phyloP scores from a whole-genome alignment of 2,888 invertebrate species.

The Argyresthia goedartella region DNA sequence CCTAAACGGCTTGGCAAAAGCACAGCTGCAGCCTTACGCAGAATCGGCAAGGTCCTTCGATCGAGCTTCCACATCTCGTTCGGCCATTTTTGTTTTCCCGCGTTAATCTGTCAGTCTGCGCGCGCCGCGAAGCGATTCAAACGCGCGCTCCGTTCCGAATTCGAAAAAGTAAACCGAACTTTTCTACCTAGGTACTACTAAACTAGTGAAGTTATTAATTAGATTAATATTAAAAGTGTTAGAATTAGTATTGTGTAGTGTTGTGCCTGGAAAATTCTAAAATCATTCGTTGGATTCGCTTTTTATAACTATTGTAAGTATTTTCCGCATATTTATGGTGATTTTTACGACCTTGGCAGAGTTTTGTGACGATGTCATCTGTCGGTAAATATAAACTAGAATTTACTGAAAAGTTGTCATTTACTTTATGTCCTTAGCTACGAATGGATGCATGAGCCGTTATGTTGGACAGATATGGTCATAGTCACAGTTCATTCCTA shows the following conservation, averaged over 20 bases:
- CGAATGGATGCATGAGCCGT: background rate
- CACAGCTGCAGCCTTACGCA: too few species aligned
- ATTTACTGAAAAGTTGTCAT: background rate
- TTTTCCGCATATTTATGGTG: background rate
- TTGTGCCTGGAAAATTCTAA: too few species aligned
- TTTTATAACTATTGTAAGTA: too few species aligned
- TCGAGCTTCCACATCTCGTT: too few species aligned
- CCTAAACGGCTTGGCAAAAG: too few species aligned
- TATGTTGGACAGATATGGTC: slow-evolving; percentile 2
- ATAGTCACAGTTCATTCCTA: background rate
- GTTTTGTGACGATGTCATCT: background rate
- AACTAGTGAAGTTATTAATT: too few species aligned
- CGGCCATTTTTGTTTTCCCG: background rate
- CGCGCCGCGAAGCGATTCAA: background rate
- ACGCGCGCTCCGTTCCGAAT: background rate
- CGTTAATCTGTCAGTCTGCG: background rate
- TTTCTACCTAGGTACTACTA: background rate
- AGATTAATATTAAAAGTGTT: too few species aligned
- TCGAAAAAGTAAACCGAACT: background rate
- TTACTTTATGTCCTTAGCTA: background rate
- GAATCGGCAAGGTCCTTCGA: too few species aligned
- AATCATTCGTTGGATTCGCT: too few species aligned
- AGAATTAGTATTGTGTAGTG: too few species aligned
- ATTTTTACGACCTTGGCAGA: background rate
- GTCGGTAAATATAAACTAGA: background rate